These are phyloP conservation scores for Charadrius vociferus DNA, from an alignment of 2,113 vertebrate species.

Conservation along the genomic window DNA sequence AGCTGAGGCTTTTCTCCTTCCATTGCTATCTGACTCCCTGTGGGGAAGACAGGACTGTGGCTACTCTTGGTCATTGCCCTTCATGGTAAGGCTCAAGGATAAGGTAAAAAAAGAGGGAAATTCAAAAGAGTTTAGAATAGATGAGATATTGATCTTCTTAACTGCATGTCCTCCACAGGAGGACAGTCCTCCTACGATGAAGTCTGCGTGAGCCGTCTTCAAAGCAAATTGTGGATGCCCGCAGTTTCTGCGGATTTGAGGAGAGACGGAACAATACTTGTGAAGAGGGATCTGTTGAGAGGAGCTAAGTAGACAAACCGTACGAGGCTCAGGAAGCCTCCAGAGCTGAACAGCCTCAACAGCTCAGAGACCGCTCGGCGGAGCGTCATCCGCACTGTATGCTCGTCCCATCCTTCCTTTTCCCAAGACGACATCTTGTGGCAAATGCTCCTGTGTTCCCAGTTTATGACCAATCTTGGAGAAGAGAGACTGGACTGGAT, in stretches of 20 bases:
- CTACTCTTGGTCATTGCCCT: background rate
- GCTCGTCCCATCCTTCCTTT: background rate
- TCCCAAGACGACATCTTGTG: background rate
- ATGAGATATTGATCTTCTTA: background rate
- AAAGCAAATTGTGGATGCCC: background rate
- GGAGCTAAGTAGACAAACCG: background rate
- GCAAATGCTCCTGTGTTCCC: background rate
- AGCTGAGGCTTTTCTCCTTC: background rate
- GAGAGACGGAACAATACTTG: background rate
- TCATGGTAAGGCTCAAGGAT: background rate
- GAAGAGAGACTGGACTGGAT: background rate
- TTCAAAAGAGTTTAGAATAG: background rate
- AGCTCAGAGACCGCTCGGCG: background rate
- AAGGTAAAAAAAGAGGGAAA: background rate
- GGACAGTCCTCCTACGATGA: background rate
- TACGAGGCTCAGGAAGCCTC: background rate
- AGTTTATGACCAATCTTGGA: no score
- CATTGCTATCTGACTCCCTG: rapidly evolving
- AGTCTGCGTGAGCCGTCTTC: background rate
- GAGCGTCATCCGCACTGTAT: rapidly evolving
- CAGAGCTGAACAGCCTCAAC: background rate
- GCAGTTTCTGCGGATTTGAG: background rate
- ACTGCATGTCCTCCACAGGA: background rate
- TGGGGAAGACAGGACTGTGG: background rate
- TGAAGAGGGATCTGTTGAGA: background rate